These are phyloP conservation scores for Lepidurus packardi DNA, from an alignment of 1,140 invertebrate genomes.

Conservation along the genomic window DNA sequence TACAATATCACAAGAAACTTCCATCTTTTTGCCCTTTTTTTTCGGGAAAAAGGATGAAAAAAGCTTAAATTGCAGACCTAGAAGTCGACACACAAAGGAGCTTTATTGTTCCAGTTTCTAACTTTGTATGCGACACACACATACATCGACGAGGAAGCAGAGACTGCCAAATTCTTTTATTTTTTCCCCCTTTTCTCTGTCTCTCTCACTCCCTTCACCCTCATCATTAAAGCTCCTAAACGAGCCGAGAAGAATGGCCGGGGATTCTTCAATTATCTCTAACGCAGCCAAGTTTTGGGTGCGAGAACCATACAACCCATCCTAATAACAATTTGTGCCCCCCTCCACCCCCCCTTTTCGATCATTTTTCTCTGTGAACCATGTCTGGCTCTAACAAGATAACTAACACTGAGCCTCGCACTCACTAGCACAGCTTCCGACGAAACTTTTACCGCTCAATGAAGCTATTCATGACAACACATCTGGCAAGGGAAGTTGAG, in stretches of 20 bases:
- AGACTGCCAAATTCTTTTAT: background rate
- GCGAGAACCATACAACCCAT: background rate
- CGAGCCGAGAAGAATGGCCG: conserved; percentile 9
- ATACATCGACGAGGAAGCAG: background rate
- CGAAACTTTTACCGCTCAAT: background rate
- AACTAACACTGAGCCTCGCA: background rate
- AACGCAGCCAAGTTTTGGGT: conserved; percentile 9
- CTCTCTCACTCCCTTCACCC: background rate
- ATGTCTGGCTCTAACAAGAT: conserved; percentile 15
- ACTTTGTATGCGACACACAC: conserved; percentile 9
- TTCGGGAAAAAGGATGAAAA: background rate
- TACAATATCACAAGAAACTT: background rate
- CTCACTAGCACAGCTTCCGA: conserved; percentile 4
- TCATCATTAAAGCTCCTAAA: background rate
- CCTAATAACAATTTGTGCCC: conserved; percentile 13
- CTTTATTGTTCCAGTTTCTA: background rate
- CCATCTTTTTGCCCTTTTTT: background rate
- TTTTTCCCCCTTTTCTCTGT: background rate
- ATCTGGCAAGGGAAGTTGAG: background rate
- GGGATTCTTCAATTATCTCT: conserved; percentile 17
- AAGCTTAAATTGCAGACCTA: background rate
- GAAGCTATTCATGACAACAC: conserved; percentile 9
- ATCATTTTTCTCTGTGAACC: conserved; percentile 19
- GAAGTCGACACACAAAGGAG: background rate
- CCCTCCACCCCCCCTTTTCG: background rate